Base-by-base conservation (phyloP, 2,888 invertebrate genomes). In the Mycalesis mineus region DNA sequence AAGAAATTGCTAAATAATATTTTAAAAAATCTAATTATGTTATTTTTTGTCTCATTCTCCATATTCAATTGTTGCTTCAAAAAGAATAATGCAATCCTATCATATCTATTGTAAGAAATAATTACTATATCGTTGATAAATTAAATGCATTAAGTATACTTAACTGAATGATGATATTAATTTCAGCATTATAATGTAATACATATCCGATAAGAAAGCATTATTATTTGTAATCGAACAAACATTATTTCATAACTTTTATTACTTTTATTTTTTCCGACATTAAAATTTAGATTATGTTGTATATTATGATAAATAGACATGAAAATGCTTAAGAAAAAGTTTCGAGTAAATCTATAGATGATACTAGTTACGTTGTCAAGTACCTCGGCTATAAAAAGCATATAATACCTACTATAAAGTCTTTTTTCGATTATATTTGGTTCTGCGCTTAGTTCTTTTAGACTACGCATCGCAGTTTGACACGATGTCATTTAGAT, bases 321-420 rank as follows among this genome's bases (percentile, higher is more conserved):
- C 29, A 44, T 44, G 28, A 13, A 29, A 28, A 7, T 44, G 44
- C 13, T 44, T 28, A 28, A 1, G 7, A n/a, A 44, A 44, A 28
- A 11, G 1, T 36, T 44, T 13, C 7, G n/a, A 1, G 11, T 11
- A 42, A 1, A 2, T 33, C 13, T 33, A 11, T 13, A 9, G 14
- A 41, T 60, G 49, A 44, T 39, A 14, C 48, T 31, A 48, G 42
- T 53, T 42, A 56, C 52, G 22, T 4, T 22, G 5, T 22, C 22
- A 22, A 22, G 22, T 22, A 22, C n/a, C n/a, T n/a, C n/a, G n/a
- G n/a, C n/a, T n/a, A n/a, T n/a, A n/a, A n/a, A n/a, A n/a, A n/a
- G n/a, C n/a, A n/a, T n/a, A n/a, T n/a, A n/a, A n/a, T n/a, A n/a
- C n/a, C n/a, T n/a, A n/a, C n/a, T n/a, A n/a, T n/a, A n/a, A n/a